A percentile compares a stretch with the other conserved stretches of the same genome.
Evolutionary conservation across 2,113 vertebrate species (phyloP).

Genomic region (Apodemus speciosus): DNA sequence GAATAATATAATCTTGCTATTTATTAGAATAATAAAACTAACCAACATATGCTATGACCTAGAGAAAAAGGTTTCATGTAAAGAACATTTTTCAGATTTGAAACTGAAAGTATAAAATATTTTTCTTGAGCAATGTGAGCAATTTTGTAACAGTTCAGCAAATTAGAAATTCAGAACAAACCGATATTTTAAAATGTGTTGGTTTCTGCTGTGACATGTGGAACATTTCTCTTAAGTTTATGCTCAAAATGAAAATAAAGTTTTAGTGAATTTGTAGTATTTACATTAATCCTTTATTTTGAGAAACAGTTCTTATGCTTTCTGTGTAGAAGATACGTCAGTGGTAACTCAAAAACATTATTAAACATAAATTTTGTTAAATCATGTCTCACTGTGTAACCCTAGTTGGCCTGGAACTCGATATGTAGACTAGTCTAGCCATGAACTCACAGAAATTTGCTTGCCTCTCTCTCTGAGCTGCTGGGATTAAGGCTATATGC

Average conservation of each 20-base stretch:
- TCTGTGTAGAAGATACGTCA: neutral
- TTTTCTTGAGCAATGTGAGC: neutral
- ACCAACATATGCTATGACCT: neutral
- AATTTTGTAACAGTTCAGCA: conserved; percentile 31
- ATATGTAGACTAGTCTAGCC: neutral
- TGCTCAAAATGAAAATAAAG: conserved; percentile 12
- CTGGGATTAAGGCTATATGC: neutral
- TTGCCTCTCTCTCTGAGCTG: neutral
- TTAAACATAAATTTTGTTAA: neutral
- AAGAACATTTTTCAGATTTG: neutral
- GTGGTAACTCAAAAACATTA: neutral
- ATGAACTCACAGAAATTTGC: neutral
- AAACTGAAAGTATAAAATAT: neutral
- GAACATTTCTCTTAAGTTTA: neutral
- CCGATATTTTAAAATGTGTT: neutral
- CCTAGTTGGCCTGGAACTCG: neutral
- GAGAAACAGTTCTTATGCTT: neutral
- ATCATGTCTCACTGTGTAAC: neutral
- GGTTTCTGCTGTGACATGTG: neutral
- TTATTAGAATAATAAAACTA: conserved; percentile 22
- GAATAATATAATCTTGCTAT: conserved; percentile 20
- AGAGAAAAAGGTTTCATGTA: neutral
- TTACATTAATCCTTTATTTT: conserved; percentile 8
- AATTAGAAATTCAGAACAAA: conserved; percentile 11
- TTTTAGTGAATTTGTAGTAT: neutral